A percentile compares a stretch with the other conserved stretches of the same genome.
These are phyloP conservation scores for Natator depressus DNA, from an alignment of 2,113 vertebrate genomes.

Conservation along the genomic window DNA sequence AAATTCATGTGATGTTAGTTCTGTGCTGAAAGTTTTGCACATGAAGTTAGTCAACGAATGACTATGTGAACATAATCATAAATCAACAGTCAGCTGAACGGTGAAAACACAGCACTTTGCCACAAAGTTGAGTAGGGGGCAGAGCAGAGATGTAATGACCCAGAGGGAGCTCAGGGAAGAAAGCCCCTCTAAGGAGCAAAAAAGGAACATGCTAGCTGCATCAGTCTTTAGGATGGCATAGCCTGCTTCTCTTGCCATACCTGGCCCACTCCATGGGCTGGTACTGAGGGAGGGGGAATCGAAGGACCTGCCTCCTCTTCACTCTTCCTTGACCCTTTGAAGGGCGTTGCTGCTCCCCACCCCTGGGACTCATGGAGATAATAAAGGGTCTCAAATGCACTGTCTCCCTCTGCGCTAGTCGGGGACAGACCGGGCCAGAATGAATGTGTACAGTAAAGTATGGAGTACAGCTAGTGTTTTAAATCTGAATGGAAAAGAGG, in stretches of 20 bases:
- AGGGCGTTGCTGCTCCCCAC: not conserved
- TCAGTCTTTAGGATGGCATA: not conserved
- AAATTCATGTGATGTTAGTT: not conserved
- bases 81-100: not conserved
- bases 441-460: not conserved
- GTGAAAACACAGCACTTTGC: not conserved
- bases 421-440: not conserved
- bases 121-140: not conserved
- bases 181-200: not conserved
- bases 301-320: not conserved
- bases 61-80: not conserved
- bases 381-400: not conserved
- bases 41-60: not conserved
- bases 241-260: not conserved
- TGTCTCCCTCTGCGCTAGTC: accelerated
- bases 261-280: not conserved
- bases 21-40: not conserved
- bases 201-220: not conserved
- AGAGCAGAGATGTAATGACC: not conserved
- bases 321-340: not conserved
- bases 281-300: not conserved
- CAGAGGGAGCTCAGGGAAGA: not conserved
- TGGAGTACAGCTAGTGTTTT: not conserved
- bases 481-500: not conserved
- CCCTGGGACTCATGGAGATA: not conserved